These are phyloP conservation scores for Osmerus eperlanus DNA, from an alignment of 2,113 vertebrate species.

Conservation along the genomic window DNA sequence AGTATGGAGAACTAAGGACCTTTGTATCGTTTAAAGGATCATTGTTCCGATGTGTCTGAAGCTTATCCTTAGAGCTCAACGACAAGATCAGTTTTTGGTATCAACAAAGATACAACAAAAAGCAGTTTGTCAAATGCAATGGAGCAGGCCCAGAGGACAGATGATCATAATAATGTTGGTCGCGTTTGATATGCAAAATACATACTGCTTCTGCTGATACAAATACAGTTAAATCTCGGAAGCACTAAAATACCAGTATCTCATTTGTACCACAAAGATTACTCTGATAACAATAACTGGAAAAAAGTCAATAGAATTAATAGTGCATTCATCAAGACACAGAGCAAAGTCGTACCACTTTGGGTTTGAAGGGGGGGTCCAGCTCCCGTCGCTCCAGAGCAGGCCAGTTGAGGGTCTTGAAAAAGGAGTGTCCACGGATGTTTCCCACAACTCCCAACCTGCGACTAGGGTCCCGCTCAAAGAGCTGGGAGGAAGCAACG, in stretches of 20 bases:
- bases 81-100: too few relatives aligned
- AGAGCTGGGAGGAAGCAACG: slow-evolving; percentile 73
- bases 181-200: too few relatives aligned
- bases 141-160: too few relatives aligned
- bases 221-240: neutral
- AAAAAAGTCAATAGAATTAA: neutral
- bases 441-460: slow-evolving; percentile 86
- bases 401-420: slow-evolving; percentile 88
- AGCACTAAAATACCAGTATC: neutral
- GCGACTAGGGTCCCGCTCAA: slow-evolving; percentile 83
- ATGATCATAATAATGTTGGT: too few relatives aligned
- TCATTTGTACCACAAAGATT: neutral
- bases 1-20: neutral
- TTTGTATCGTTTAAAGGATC: too few relatives aligned
- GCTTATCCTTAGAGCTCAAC: too few relatives aligned
- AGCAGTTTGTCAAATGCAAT: too few relatives aligned
- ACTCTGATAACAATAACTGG: neutral
- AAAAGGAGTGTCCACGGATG: slow-evolving; percentile 85
- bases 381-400: slow-evolving; percentile 80
- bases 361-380: slow-evolving; percentile 90
- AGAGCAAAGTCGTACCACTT: slow-evolving; percentile 83
- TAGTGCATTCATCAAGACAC: neutral
- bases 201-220: too few relatives aligned
- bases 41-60: too few relatives aligned
- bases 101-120: too few relatives aligned